Evolutionary conservation across 2,888 invertebrate species (phyloP), one percentile per base, ranked within the genome.

Genomic region (Ganaspis brasiliensis): DNA sequence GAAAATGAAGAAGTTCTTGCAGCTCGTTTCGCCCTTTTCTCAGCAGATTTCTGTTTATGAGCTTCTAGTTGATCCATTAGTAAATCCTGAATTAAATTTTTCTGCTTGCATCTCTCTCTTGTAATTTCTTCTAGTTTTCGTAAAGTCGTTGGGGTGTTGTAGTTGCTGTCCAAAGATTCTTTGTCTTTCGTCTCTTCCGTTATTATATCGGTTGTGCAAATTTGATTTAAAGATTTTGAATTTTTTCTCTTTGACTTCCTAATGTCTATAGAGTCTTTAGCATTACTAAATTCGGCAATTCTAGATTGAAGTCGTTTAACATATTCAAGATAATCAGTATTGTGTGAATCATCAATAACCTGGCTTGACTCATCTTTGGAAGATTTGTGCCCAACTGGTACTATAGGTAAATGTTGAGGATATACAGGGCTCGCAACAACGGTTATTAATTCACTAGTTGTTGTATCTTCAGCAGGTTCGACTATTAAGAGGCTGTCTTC

Each of bases 51-150:
- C 83, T 94, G 94, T 83, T 95, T 95, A 85, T 95, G 94, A 1
- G 94, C 94, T 84, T 94, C 94, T 85, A 96, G 92, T 90, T 96
- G 95, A 87, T 96, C 96, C 93, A 97, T 94, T 72, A 97, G 95
- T 91, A 97, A 92, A 89, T 97, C 95, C 86, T 97, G 95, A 63
- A 97, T 96, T 31, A 97, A 93, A 89, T 95, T 96, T 81, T 97
- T 97, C 91, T 97, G 97, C 87, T 96, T 95, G 52, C 95, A 95
- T 74, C 97, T 93, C 89, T 97, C 96, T 87, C 95, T 94, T 81
- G 95, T 95, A 45, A 97, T 93, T 92, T 96, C 95, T 89, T 96
- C 96, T 74, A 96, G 93, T 88, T 95, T 95, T 76, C 94, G 93
- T 1, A 93, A 93, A 2, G 95, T 93, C 71, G 94, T 92, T 75